Base-by-base conservation (phyloP, 2,888 invertebrate genomes). In the Acleris cristana region DNA sequence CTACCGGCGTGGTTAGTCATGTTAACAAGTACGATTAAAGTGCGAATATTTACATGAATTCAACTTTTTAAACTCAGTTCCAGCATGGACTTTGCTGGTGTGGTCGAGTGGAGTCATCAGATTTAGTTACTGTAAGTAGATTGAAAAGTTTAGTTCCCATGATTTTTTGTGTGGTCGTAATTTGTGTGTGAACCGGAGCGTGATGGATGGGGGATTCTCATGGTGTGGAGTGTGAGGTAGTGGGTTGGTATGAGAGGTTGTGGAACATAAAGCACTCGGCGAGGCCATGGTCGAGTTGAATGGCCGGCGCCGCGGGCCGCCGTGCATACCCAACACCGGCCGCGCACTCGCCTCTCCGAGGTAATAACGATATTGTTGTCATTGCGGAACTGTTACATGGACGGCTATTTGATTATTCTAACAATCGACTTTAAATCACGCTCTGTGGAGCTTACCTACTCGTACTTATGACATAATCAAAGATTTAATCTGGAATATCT, bases 11-110 rank as follows among this genome's bases (percentile, higher is more conserved):
- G 70, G 76, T 78, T 80, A 83, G 80, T 85, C 79, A 86, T 88
- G 87, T 86, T 82, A 79, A 84, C 79, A 86, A 86, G 86, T 86
- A 89, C 85, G 79, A 86, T 87, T 86, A 85, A 84, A 87, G 89
- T 90, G 90, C 86, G 83, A 87, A 87, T 87, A 86, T 85, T 81
- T 79, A 83, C 80, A 84, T 81, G 80, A 83, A 80, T 84, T 81
- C 79, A 75, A 76, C 81, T 85, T 85, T 81, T 87, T 86, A 83
- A 81, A 82, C 75, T 79, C 76, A 79, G 82, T 79, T 77, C 79
- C 78, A 78, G 79, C 80, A 82, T 84, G 83, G 81, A 84, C 81
- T 77, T 81, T 76, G 79, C 76, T 78, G 70, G 73, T 78, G 80
- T 84, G 80, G 82, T 76, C 49, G 58, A 68, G 63, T 55, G 64